These are phyloP conservation scores for Callithrix jacchus DNA, from an alignment of 2,113 vertebrate genomes.

Conservation along the genomic window DNA sequence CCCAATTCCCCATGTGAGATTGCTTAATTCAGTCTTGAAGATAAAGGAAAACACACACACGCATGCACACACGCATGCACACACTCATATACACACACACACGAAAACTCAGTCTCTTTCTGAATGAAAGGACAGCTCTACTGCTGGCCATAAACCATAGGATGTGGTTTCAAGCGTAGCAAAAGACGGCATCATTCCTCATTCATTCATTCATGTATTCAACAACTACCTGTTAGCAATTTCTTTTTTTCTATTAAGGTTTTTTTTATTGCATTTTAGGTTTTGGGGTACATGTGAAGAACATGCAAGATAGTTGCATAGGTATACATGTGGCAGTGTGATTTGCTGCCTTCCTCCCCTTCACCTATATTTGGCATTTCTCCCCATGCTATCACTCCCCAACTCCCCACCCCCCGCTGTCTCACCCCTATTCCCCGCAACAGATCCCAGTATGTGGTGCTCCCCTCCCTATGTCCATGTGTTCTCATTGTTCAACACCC, in stretches of 20 bases:
- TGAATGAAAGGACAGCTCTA: background rate
- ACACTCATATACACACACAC: background rate
- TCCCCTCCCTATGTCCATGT: too few species aligned
- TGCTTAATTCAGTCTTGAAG: slow-evolving; percentile 22
- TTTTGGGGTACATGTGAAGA: too few species aligned
- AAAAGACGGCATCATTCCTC: background rate
- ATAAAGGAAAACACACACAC: background rate
- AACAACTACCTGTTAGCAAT: background rate
- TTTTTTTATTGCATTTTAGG: too few species aligned
- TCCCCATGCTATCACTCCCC: too few species aligned
- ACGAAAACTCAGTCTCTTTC: background rate
- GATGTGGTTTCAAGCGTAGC: background rate
- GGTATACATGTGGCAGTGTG: too few species aligned
- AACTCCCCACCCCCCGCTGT: too few species aligned
- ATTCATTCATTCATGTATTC: background rate
- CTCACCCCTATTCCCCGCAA: too few species aligned
- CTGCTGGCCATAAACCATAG: background rate
- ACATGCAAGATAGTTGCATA: too few species aligned
- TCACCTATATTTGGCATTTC: too few species aligned
- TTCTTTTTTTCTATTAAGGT: background rate
- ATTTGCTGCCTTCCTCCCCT: too few species aligned
- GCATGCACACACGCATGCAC: background rate
- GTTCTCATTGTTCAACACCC: too few species aligned
- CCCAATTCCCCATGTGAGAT: background rate
- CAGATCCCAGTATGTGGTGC: too few species aligned